Conservation (phyloP, 2,113 vertebrate genomes). For the Actenoides hombroni region DNA sequence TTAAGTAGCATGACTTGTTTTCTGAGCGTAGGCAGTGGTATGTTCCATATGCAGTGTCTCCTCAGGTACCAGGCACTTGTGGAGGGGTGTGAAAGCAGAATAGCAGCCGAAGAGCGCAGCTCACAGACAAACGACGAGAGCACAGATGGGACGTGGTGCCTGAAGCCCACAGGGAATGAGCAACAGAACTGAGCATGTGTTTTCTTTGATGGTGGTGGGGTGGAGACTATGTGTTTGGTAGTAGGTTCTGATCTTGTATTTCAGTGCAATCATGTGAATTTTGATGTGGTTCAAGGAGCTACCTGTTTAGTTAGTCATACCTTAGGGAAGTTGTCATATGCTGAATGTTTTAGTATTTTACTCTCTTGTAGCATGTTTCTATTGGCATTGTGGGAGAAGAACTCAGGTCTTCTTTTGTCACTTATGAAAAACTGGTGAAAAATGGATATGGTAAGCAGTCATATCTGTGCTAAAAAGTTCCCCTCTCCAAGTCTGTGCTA, state of each 20-base stretch:
- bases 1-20: not conserved
- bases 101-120: not conserved
- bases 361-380: not conserved
- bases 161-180: constrained; percentile 4
- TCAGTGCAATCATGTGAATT: not conserved
- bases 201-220: not conserved
- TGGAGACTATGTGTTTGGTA: not conserved
- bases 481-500: not conserved
- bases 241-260: not conserved
- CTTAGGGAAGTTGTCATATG: not conserved
- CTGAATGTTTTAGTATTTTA: not conserved
- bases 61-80: not conserved
- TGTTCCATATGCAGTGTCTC: not conserved
- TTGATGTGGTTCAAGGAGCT: not conserved
- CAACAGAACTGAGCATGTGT: not conserved
- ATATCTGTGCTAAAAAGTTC: not conserved
- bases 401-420: not conserved
- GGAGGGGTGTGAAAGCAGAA: constrained; percentile 7
- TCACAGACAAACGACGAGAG: not conserved
- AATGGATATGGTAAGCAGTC: not conserved
- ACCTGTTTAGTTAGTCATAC: not conserved
- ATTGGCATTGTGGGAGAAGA: not conserved
- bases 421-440: not conserved
- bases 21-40: not conserved
- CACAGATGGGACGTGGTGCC: constrained; percentile 4